Conservation (phyloP, 2,888 invertebrate genomes). For the Erpobdella octoculata region DNA sequence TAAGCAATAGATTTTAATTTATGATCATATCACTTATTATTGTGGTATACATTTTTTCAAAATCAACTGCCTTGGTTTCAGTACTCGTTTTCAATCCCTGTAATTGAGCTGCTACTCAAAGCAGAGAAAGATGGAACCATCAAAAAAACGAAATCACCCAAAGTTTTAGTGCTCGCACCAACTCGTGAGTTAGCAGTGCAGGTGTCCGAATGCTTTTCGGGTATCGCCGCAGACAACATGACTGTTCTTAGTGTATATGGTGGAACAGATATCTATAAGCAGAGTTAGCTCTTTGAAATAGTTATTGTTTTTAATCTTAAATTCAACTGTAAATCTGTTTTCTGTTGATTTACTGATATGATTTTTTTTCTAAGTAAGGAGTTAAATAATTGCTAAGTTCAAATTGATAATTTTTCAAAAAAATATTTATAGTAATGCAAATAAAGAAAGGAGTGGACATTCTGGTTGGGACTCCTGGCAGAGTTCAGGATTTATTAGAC, state of each 20-base stretch:
- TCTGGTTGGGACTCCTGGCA: constrained; percentile 49
- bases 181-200: constrained; percentile 49
- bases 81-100: constrained; percentile 46
- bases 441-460: constrained; percentile 44
- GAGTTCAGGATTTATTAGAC: constrained; percentile 45
- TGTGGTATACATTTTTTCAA: no score
- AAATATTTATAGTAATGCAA: no score
- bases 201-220: constrained; percentile 42
- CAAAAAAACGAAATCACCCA: no score
- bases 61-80: background rate
- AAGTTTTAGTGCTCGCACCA: constrained; percentile 43
- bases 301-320: background rate
- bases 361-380: no score
- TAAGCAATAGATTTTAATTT: background rate
- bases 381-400: background rate
- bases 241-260: constrained; percentile 45
- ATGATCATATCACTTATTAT: background rate
- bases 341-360: no score
- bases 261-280: constrained; percentile 43
- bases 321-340: background rate
- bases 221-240: constrained; percentile 33
- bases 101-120: constrained; percentile 40
- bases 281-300: constrained; percentile 38
- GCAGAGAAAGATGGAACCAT: background rate
- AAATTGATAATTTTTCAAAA: constrained; percentile 1